Base-by-base conservation (phyloP, 2,113 vertebrate genomes). In the Misgurnus anguillicaudatus region DNA sequence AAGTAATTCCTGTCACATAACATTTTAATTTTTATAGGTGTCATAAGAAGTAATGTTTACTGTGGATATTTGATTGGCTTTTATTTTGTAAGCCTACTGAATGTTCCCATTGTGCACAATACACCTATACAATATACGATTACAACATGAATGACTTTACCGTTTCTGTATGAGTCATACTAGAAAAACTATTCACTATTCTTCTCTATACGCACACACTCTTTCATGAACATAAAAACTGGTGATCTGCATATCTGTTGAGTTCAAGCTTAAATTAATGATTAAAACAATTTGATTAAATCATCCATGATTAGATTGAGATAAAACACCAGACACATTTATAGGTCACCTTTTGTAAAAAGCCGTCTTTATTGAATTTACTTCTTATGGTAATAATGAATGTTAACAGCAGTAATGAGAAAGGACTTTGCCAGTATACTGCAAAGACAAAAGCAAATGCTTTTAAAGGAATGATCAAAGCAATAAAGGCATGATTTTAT, bases 331-430 rank as follows among this genome's bases (percentile, higher is more conserved):
- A 31, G 14, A 64, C 9, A 5, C 13, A 24, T 36, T 41, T 2
- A 31, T 36, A 10, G 3, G 19, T 3, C 6, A 13, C 55, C 47
- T 47, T 19, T 65, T 58, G 53, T 31, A 55, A 71, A 79, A 77
- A 65, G 7, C 69, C 58, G 9, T 36, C 19, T 80, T 80, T 80
- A 80, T 78, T 84, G 38, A 72, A 11, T 72, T 72, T 57, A 84
- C 79, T 75, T 73, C 71, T 78, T 65, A 79, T 65, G 58, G 80
- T 76, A 71, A 81, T 80, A 78, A 80, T 68, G 51, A 79, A 55
- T 65, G 47, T 58, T 39, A 51, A 21, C 48, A 75, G 9, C 31
- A 55, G 6, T 38, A 42, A 60, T 21, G 31, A 19, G 14, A 55
- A 41, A 77, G 53, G 19, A 47, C 6, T 36, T 60, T 24, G n/a